phyloP scores from a whole-genome alignment of 1,140 invertebrate species.

The Dendroctonus valens region DNA sequence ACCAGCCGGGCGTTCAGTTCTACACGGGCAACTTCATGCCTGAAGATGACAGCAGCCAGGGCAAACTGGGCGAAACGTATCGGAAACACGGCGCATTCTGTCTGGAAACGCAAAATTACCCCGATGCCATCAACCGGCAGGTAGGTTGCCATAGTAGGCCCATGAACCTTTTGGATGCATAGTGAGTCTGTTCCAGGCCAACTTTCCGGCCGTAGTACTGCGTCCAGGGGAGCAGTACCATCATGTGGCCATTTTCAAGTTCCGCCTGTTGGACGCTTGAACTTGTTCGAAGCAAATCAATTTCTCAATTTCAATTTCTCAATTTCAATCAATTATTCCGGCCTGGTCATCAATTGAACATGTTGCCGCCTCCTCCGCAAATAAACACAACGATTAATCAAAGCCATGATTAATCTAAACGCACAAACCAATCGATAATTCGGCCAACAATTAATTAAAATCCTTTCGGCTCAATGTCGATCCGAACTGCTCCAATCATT shows the following conservation, averaged over 20 bases:
- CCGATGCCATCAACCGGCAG: slow-evolving; percentile 81
- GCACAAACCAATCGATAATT: too few species aligned
- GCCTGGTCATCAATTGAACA: too few species aligned
- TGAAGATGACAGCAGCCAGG: slow-evolving; percentile 48
- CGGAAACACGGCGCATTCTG: slow-evolving; percentile 80
- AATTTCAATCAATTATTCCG: too few species aligned
- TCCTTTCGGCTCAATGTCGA: too few species aligned
- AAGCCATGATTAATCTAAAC: too few species aligned
- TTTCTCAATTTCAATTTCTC: too few species aligned
- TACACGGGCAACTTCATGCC: slow-evolving; percentile 83
- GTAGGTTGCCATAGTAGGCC: slow-evolving; percentile 22
- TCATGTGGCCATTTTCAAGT: slow-evolving; percentile 42
- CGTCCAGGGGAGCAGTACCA: slow-evolving; percentile 70
- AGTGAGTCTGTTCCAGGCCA: slow-evolving; percentile 51
- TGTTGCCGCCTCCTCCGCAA: too few species aligned
- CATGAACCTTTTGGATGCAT: not conserved
- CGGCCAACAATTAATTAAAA: too few species aligned
- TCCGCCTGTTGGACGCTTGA: slow-evolving; percentile 11
- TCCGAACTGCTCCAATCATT: too few species aligned
- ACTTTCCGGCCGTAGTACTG: slow-evolving; percentile 73
- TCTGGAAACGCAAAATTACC: slow-evolving; percentile 90
- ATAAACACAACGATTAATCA: too few species aligned
- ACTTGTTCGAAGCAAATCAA: too few species aligned
- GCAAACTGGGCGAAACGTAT: slow-evolving; percentile 70
- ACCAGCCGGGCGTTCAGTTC: slow-evolving; percentile 89